phyloP scores from a whole-genome alignment of 2,797 vertebrate species.

The Lacerta bilineata region DNA sequence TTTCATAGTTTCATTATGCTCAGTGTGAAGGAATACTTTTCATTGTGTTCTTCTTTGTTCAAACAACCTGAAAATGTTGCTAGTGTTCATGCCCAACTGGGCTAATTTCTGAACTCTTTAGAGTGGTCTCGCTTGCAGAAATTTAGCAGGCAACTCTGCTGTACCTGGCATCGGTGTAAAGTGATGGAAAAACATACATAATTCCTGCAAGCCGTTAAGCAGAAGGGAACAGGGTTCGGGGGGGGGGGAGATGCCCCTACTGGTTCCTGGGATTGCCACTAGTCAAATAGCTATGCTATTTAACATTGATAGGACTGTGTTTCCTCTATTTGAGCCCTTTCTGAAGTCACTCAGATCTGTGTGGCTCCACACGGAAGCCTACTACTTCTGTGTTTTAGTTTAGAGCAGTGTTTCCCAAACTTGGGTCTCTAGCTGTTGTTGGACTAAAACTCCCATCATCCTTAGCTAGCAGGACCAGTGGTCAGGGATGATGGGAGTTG shows the following conservation, averaged over 20 bases:
- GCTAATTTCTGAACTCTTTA: neutral
- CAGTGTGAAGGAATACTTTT: neutral
- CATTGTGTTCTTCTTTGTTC: neutral
- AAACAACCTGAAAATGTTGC: neutral
- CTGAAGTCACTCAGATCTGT: neutral
- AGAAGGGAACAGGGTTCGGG: neutral
- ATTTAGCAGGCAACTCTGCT: neutral
- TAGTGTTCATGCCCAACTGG: neutral
- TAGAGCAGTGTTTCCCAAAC: too few species aligned
- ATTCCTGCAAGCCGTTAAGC: neutral
- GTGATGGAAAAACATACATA: neutral
- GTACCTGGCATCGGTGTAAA: neutral
- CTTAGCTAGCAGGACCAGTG: too few species aligned
- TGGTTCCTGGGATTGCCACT: neutral
- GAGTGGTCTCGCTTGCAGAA: neutral
- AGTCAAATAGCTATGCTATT: neutral
- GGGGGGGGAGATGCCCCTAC: too few species aligned
- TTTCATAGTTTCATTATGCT: neutral
- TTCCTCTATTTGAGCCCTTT: neutral
- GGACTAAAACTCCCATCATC: too few species aligned
- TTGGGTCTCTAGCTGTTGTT: too few species aligned
- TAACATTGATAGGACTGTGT: neutral
- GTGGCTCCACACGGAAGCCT: neutral
- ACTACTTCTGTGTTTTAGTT: neutral
- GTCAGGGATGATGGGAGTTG: too few species aligned